Evolutionary conservation across 2,797 vertebrate species (phyloP).

Genomic region (Melanotaenia maccullochi): DNA sequence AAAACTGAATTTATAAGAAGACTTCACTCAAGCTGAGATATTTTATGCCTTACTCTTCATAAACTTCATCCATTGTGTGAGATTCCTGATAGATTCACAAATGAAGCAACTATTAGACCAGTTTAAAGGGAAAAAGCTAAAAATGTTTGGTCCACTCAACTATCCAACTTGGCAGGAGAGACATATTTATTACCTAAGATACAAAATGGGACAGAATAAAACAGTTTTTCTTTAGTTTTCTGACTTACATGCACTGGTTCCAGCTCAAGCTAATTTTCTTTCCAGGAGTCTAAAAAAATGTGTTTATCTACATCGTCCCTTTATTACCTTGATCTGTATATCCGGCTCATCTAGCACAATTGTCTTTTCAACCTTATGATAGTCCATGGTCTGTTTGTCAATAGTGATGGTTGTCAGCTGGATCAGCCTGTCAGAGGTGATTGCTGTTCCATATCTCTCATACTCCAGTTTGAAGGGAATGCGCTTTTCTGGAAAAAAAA

Average conservation of each 20-base stretch:
- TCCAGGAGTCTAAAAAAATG: neutral
- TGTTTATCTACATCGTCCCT: neutral
- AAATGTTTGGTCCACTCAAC: neutral
- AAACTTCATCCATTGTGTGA: too few species aligned
- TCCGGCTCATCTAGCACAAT: conserved; percentile 88
- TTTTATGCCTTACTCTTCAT: too few species aligned
- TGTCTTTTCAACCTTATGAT: conserved; percentile 80
- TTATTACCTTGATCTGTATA: conserved; percentile 85
- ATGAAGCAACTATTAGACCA: too few species aligned
- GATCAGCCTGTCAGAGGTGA: conserved; percentile 88
- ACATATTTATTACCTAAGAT: neutral
- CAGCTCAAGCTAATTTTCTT: neutral
- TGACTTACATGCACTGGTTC: neutral
- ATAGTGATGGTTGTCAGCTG: conserved; percentile 84
- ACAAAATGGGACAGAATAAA: neutral
- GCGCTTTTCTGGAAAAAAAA: conserved; percentile 72
- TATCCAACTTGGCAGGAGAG: neutral
- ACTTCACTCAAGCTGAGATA: too few species aligned
- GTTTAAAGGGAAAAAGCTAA: neutral
- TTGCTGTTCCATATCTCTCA: conserved; percentile 73
- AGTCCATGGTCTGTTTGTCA: conserved; percentile 62
- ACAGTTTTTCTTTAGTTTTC: neutral
- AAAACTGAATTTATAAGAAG: too few species aligned
- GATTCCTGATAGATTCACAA: too few species aligned
- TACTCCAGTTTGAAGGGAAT: conserved; percentile 82